These are phyloP conservation scores for Poeciliopsis retropinna DNA, from an alignment of 2,113 vertebrate genomes.

Conservation along the genomic window DNA sequence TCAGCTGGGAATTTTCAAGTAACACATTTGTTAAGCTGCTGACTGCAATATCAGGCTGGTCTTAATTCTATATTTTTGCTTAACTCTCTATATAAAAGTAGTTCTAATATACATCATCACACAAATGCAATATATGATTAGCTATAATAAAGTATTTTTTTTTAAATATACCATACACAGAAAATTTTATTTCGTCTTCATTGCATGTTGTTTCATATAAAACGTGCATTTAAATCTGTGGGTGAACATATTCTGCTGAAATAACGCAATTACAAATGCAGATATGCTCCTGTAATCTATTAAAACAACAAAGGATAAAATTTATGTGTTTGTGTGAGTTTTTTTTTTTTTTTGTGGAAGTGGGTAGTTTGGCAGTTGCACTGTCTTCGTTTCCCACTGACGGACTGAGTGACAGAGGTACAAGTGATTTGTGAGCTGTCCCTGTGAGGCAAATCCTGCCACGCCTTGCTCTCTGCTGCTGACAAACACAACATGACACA, in stretches of 20 bases:
- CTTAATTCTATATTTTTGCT: neutral
- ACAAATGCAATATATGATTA: neutral
- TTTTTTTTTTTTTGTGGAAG: neutral
- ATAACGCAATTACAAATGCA: neutral
- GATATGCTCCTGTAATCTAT: neutral
- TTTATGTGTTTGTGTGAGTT: neutral
- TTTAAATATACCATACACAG: neutral
- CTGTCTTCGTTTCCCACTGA: slow-evolving; percentile 58
- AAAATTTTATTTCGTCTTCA: neutral
- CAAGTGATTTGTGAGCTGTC: slow-evolving; percentile 67
- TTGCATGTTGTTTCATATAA: neutral
- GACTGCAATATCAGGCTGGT: neutral
- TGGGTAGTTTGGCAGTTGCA: slow-evolving; percentile 32
- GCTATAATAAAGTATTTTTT: neutral
- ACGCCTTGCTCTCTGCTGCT: slow-evolving; percentile 43
- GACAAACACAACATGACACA: slow-evolving; percentile 78
- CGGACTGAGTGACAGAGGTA: slow-evolving; percentile 69
- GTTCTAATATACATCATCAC: neutral
- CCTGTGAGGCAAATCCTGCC: slow-evolving; percentile 60
- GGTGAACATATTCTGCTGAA: neutral
- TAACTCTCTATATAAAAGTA: neutral
- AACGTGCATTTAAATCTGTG: neutral
- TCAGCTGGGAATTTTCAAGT: too few relatives aligned
- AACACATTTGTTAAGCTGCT: too few relatives aligned
- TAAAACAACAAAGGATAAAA: neutral